Evolutionary conservation across 2,113 vertebrate species (phyloP).

Genomic region (Catharus fuscescens): DNA sequence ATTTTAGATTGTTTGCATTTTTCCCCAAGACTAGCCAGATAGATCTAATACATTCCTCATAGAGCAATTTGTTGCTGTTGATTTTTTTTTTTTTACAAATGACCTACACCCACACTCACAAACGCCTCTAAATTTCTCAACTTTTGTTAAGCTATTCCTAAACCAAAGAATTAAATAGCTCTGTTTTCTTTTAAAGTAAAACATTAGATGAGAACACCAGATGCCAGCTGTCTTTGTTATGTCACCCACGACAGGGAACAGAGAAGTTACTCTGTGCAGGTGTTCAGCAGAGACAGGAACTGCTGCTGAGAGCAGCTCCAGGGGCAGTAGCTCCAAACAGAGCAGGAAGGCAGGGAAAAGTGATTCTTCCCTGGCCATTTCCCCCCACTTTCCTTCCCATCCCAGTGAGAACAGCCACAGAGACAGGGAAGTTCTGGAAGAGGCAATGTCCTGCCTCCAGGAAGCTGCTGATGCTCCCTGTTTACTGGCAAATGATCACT

Average conservation of each 20-base stretch:
- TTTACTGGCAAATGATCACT: neutral
- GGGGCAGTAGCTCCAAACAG: neutral
- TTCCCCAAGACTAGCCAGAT: neutral
- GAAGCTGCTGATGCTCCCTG: neutral
- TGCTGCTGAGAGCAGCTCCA: neutral
- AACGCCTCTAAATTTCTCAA: neutral
- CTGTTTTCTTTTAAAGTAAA: neutral
- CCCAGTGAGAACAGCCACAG: neutral
- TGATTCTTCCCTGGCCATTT: neutral
- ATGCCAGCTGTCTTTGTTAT: neutral
- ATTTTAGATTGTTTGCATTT: constrained; percentile 13
- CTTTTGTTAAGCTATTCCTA: neutral
- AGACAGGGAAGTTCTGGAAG: neutral
- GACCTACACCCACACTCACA: neutral
- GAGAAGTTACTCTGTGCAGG: neutral
- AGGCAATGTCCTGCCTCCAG: neutral
- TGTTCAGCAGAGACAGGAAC: neutral
- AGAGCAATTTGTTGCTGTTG: neutral
- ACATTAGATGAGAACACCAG: neutral
- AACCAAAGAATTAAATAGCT: neutral
- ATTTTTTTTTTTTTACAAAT: neutral
- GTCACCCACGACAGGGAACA: neutral
- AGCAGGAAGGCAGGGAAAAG: neutral
- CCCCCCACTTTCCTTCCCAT: neutral
- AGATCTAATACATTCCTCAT: neutral